Base-by-base conservation (phyloP, 2,113 vertebrate genomes). In the Protomyctophum bolini region DNA sequence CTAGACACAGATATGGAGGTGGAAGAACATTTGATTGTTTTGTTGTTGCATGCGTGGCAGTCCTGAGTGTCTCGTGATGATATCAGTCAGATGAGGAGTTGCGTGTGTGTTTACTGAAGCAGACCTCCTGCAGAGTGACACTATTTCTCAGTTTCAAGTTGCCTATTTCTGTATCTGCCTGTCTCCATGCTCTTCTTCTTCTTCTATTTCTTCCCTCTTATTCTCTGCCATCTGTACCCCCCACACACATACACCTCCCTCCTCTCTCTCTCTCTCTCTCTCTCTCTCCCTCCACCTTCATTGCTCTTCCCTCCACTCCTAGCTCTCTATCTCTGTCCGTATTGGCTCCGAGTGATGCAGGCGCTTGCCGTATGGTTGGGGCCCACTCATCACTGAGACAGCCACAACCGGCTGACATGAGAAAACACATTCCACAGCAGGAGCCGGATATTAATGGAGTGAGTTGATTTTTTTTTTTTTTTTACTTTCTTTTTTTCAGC, bases 311-410 rank as follows among this genome's bases (percentile, higher is more conserved):
- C 33, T 41, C 33, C 33, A 3, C 68, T 60, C 66, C 51, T 76
- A 59, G 60, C 7, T 28, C 68, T 73, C 11, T 75, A 52, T 81
- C 63, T 68, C 63, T 52, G 46, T 68, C 55, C 70, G 68, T 82
- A 70, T 73, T 80, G 77, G 59, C 52, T 79, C 77, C 66, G 64
- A 68, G 75, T 81, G 72, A 78, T 76, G 41, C 75, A 72, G 72
- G 57, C 65, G 33, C 76, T 74, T 60, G 6, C 51, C 4, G 58
- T 70, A 66, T 33, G 10, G 56, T 73, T 58, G 12, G 49, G 68
- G 58, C 73, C 70, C 85, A 86, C 86, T 85, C 82, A 79, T 89
- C 85, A 91, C 62, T 14, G 41, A 81, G 87, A 87, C 87, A 86
- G 79, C 80, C 68, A 63, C 73, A 85, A 75, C 71, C 7, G 68